Evolutionary conservation across 2,888 invertebrate species (phyloP).

Genomic region (Pogonocherus hispidulus): DNA sequence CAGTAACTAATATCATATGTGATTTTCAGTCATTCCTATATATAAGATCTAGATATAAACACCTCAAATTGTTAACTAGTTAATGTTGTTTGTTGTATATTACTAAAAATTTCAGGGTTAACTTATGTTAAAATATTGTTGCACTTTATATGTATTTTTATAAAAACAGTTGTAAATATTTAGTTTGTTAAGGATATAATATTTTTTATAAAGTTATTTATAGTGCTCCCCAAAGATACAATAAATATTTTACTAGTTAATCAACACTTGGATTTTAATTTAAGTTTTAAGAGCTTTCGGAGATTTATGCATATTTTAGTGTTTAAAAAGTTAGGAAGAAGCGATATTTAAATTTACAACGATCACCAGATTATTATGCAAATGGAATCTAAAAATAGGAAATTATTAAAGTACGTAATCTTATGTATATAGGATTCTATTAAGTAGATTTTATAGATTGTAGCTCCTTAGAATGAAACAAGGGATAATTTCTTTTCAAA

Average conservation of each 20-base stretch:
- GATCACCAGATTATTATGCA: background rate
- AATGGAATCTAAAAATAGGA: background rate
- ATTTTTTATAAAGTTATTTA: conserved; percentile 22
- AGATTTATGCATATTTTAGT: conserved; percentile 4
- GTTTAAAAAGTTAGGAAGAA: background rate
- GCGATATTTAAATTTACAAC: background rate
- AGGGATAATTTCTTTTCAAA: too few species aligned
- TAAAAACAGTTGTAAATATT: conserved; percentile 13
- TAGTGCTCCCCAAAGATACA: conserved; percentile 23
- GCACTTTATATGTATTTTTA: background rate
- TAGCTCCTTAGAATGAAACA: background rate
- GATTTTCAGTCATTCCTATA: conserved; percentile 4
- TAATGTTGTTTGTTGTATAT: conserved; percentile 15
- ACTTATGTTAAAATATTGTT: conserved; percentile 8
- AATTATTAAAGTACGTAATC: background rate
- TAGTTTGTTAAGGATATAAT: conserved; percentile 21
- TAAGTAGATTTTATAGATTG: background rate
- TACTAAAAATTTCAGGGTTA: conserved; percentile 16
- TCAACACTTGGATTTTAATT: background rate
- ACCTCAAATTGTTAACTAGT: conserved; percentile 13
- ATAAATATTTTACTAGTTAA: conserved; percentile 28
- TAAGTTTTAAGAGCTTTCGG: background rate
- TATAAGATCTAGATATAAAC: background rate
- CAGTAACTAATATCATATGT: too few species aligned
- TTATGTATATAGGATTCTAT: background rate